Evolutionary conservation across 2,888 invertebrate species (phyloP), one percentile per base, ranked within the genome.

Genomic region (Piscicola geometra): DNA sequence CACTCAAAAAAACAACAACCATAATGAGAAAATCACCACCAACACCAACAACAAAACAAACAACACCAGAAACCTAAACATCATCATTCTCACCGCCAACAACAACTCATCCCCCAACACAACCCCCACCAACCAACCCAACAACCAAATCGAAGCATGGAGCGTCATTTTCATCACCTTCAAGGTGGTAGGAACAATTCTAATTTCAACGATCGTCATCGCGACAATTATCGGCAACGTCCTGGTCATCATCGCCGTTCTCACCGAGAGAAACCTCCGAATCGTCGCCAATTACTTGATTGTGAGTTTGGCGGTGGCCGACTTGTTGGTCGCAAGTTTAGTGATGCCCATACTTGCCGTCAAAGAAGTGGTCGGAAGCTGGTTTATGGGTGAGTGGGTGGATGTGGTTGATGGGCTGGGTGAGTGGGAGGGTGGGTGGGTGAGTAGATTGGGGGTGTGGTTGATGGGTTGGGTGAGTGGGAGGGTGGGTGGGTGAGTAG

Each of bases 251-350:
- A 93, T 95, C 32, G 98, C 98, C 80, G 95, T 98, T 82, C 89
- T 95, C 83, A 88, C 94, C 83, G 97, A 97, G 86, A 89, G 92
- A 81, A 93, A 94, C 85, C 89, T 97, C 77, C 94, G 94, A 76
- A 94, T 92, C 83, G 94, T 95, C 75, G 94, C 94, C 82, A 96
- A 97, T 89, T 96, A 97, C 86, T 88, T 98, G 84, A 95, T 98
- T 79, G 92, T 96, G 75, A 96, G 96, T 35, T 88, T 99, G 82
- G 98, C 97, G 12, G 94, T 97, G 74, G 97, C 98, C 18, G 98
- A 98, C 87, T 89, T 98, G 77, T 91, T 97, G 90, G 97, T 98
- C 78, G 95, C 95, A 64, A 93, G 94, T 83, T 89, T 96, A 75
- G 96, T 88, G 30, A 87, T 86, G 82, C 87, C 87, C 1, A 81